A percentile compares a stretch with the other conserved stretches of the same genome.
Conservation (phyloP, 1,140 invertebrate genomes). For the Kradibia gibbosae region DNA sequence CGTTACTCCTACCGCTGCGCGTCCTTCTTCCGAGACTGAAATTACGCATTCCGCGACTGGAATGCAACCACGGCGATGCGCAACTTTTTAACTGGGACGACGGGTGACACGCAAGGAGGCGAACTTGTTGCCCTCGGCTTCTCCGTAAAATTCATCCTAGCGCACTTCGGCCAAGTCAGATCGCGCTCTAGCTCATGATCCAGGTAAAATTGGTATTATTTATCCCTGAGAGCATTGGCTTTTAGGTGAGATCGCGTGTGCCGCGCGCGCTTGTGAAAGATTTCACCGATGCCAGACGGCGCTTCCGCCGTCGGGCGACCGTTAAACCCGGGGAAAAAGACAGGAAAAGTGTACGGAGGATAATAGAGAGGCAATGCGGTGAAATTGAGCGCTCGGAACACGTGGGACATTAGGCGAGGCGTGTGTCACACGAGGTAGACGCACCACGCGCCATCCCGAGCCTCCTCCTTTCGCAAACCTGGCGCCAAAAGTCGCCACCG, state of each 20-base stretch:
- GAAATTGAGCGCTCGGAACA: not conserved
- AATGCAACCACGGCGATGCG: not conserved
- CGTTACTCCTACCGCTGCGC: not conserved
- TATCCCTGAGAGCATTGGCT: not conserved
- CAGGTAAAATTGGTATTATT: not conserved
- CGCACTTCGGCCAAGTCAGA: too few relatives aligned
- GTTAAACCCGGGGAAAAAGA: not conserved
- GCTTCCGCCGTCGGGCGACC: not conserved
- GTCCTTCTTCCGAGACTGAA: not conserved
- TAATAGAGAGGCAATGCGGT: not conserved
- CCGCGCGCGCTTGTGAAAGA: not conserved
- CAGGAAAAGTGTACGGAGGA: not conserved
- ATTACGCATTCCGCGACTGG: not conserved
- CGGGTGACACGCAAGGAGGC: not conserved
- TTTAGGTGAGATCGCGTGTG: not conserved
- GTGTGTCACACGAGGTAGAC: conserved; percentile 59
- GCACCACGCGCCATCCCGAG: conserved; percentile 55
- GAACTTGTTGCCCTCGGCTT: not conserved
- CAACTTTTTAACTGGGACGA: not conserved
- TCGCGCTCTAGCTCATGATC: not conserved
- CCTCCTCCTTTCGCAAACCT: not conserved
- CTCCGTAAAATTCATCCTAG: not conserved
- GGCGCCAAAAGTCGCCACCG: not conserved
- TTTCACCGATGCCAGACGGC: not conserved
- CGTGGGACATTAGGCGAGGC: conserved; percentile 57